A percentile compares a stretch with the other conserved stretches of the same genome.
Evolutionary conservation across 2,113 vertebrate species (phyloP).

Genomic region (Emydura subglobosa): DNA sequence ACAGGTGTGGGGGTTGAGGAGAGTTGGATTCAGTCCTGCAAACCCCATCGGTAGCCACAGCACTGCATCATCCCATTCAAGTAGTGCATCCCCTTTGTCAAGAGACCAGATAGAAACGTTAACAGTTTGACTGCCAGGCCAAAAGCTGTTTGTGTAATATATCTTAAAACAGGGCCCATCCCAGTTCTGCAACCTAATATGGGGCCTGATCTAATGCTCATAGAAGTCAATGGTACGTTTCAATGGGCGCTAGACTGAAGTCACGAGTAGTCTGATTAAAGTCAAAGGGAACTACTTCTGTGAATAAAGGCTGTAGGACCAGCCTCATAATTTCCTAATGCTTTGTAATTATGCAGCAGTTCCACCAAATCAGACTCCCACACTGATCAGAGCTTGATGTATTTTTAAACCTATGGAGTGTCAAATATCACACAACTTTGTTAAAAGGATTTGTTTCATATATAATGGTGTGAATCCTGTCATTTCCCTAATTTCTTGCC

Average conservation of each 20-base stretch:
- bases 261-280: not conserved
- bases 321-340: too few species aligned
- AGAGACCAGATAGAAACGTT: rapidly evolving
- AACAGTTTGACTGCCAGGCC: not conserved
- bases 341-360: too few species aligned
- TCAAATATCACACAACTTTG: too few species aligned
- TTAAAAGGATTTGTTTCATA: too few species aligned
- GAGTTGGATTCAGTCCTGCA: rapidly evolving
- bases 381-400: too few species aligned
- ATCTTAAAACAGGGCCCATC: not conserved
- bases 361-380: too few species aligned
- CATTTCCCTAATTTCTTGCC: too few species aligned
- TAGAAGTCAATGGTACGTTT: not conserved
- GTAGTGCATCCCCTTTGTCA: rapidly evolving
- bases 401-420: too few species aligned
- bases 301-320: too few species aligned
- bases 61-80: not conserved
- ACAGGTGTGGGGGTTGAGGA: rapidly evolving
- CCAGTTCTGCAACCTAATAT: not conserved
- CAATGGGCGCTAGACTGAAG: not conserved
- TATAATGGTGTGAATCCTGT: too few species aligned
- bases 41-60: rapidly evolving
- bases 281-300: not conserved
- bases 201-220: not conserved
- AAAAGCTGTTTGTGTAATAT: rapidly evolving